Conservation (phyloP, 2,797 vertebrate genomes). For the Alcedo atthis region DNA sequence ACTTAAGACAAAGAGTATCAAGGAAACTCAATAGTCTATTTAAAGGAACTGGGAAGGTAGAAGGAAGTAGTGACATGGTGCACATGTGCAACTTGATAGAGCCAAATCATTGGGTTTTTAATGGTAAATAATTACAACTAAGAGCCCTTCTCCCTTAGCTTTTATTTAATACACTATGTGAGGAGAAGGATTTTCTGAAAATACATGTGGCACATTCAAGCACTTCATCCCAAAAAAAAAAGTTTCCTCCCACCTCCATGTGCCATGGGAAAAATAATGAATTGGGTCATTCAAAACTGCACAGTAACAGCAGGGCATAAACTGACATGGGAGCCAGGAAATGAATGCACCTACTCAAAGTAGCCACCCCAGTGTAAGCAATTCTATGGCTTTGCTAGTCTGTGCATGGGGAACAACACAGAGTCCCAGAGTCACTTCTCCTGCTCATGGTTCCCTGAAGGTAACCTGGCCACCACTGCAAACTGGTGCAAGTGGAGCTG, state of each 20-base stretch:
- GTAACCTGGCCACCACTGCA: too few relatives aligned
- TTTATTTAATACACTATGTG: not conserved
- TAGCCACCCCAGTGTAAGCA: not conserved
- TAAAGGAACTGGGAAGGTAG: not conserved
- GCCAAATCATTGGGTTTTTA: not conserved
- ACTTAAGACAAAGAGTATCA: not conserved
- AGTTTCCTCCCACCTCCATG: not conserved
- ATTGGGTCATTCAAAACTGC: not conserved
- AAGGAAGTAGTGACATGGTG: not conserved
- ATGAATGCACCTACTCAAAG: rapidly evolving
- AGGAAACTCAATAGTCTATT: not conserved
- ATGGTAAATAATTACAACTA: not conserved
- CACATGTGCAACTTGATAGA: not conserved
- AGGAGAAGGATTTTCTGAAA: not conserved
- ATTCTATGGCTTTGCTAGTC: not conserved
- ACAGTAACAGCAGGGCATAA: rapidly evolving
- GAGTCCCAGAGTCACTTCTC: not conserved
- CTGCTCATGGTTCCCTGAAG: rapidly evolving
- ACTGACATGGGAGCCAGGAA: not conserved
- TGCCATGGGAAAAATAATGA: rapidly evolving
- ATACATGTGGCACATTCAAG: not conserved
- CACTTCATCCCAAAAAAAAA: not conserved
- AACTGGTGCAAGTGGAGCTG: rapidly evolving
- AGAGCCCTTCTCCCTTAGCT: not conserved
- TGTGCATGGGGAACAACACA: rapidly evolving